These are phyloP conservation scores for Gallinago stenura DNA, from an alignment of 2,797 vertebrate species.

Conservation along the genomic window DNA sequence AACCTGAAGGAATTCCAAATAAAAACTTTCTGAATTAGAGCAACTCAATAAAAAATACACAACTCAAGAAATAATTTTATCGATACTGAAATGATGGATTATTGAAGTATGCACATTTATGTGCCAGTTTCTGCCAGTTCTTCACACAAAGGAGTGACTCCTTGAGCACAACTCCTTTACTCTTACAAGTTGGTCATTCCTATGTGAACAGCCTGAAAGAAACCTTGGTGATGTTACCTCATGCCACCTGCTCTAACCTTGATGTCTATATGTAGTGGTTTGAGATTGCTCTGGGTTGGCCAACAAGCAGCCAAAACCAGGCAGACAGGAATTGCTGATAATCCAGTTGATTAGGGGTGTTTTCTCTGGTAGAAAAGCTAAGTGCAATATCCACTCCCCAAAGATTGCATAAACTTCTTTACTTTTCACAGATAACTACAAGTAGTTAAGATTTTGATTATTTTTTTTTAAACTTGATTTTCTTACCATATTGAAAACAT, in stretches of 20 bases:
- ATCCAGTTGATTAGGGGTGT: background rate
- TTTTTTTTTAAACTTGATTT: background rate
- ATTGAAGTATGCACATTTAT: background rate
- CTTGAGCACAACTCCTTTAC: rapidly evolving
- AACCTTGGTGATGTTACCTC: background rate
- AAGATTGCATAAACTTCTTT: background rate
- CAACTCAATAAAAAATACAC: background rate
- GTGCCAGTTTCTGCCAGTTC: background rate
- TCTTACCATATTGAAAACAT: background rate
- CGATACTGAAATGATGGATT: background rate
- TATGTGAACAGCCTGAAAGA: background rate
- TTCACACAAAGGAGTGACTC: background rate
- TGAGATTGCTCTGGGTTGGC: background rate
- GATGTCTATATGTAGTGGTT: background rate
- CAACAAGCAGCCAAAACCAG: background rate
- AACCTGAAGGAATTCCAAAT: background rate
- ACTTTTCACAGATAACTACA: background rate
- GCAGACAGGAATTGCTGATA: rapidly evolving
- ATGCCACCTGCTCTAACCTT: background rate
- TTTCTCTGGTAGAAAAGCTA: background rate
- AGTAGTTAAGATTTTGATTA: background rate
- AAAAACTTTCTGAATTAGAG: background rate
- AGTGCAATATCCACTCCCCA: background rate
- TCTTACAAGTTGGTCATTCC: background rate
- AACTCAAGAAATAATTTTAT: background rate